These are phyloP conservation scores for Catharus minimus DNA, from an alignment of 2,113 vertebrate species.

Conservation along the genomic window DNA sequence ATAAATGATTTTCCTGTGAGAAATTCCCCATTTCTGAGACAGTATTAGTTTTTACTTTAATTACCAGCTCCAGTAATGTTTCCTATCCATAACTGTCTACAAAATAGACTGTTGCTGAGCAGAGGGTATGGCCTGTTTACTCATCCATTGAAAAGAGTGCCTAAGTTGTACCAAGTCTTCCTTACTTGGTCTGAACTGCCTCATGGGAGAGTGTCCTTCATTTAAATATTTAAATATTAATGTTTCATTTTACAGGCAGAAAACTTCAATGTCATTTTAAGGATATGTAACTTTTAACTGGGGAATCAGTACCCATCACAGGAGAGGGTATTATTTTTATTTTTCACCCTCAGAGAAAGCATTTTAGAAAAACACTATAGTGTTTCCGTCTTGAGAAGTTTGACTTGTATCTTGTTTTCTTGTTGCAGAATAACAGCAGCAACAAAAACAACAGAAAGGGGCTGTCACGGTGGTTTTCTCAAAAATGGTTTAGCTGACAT, in stretches of 20 bases:
- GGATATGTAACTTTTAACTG: conserved; percentile 85
- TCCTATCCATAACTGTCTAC: conserved; percentile 98
- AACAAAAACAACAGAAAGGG: conserved; percentile 66
- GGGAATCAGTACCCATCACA: conserved; percentile 22
- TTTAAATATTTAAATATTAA: conserved; percentile 99
- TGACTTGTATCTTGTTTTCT: conserved; percentile 50
- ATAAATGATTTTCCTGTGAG: conserved; percentile 90
- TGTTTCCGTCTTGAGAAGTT: conserved; percentile 53
- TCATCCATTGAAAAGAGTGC: conserved; percentile 87
- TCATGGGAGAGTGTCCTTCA: conserved; percentile 85
- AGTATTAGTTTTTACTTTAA: conserved; percentile 99
- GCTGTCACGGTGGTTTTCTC: conserved; percentile 73
- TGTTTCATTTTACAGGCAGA: conserved; percentile 81
- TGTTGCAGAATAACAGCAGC: conserved; percentile 69
- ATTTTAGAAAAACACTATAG: neutral
- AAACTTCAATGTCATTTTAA: conserved; percentile 94
- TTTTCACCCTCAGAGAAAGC: conserved; percentile 8
- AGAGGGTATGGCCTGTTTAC: conserved; percentile 95
- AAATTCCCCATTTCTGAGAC: conserved; percentile 90
- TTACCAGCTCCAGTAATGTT: conserved; percentile 94
- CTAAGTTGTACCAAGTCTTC: conserved; percentile 80
- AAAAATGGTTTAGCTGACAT: conserved; percentile 88
- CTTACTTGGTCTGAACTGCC: conserved; percentile 68
- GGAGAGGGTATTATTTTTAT: neutral
- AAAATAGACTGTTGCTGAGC: conserved; percentile 89